Evolutionary conservation across 2,113 vertebrate species (phyloP).

Genomic region (Alethe castanea): DNA sequence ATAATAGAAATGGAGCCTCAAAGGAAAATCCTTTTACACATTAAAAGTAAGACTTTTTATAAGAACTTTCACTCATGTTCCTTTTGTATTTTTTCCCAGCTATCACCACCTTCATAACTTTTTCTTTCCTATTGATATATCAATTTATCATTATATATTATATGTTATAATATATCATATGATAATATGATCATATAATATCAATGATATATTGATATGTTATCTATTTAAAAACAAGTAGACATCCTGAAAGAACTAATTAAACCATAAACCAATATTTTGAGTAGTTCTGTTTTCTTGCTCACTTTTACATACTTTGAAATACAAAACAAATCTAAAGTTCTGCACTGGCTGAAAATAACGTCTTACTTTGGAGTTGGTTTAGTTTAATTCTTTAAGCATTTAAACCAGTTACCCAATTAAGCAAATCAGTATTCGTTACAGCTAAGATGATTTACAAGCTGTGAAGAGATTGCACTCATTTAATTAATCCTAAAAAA

Average conservation of each 20-base stretch:
- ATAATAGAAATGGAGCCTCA: background rate
- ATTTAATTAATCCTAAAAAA: background rate
- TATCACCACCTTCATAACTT: background rate
- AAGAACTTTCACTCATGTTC: background rate
- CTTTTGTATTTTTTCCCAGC: too few relatives aligned
- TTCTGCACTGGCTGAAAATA: background rate
- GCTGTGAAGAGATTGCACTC: background rate
- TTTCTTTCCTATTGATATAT: background rate
- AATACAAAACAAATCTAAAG: background rate
- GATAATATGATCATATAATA: too few relatives aligned
- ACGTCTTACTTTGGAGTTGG: background rate
- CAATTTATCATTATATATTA: too few relatives aligned
- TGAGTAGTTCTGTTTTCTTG: background rate
- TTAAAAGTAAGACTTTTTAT: background rate
- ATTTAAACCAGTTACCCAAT: background rate
- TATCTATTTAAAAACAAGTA: background rate
- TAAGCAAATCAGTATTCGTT: background rate
- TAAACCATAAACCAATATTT: background rate
- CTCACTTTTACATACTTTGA: background rate
- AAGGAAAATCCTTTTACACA: background rate
- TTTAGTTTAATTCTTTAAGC: background rate
- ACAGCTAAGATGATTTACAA: background rate
- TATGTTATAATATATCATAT: too few relatives aligned
- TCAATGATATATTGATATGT: too few relatives aligned
- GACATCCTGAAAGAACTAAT: background rate